Percentiles rank a stretch among this genome's conserved stretches.
Evolutionary conservation across 2,113 vertebrate genomes (phyloP).

Genomic region (Corythoichthys intestinalis): DNA sequence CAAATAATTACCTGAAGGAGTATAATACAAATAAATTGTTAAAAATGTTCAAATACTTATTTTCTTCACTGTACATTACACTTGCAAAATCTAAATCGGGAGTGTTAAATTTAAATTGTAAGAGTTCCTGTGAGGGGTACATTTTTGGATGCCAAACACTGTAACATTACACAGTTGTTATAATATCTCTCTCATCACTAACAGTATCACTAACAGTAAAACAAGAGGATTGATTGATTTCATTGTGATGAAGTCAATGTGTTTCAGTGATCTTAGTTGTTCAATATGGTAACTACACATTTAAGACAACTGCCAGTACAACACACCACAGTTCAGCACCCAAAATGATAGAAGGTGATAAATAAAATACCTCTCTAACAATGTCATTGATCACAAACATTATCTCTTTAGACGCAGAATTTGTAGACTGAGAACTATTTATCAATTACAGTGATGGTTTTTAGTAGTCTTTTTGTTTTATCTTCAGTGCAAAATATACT

Average conservation of each 20-base stretch:
- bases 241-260: background rate
- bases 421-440: constrained; percentile 7
- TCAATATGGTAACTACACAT: background rate
- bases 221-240: background rate
- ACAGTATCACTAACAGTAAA: background rate
- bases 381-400: background rate
- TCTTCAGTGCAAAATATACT: background rate
- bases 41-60: too few relatives aligned
- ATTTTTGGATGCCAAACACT: background rate
- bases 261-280: background rate
- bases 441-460: background rate
- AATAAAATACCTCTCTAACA: background rate
- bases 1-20: too few relatives aligned
- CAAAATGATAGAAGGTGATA: background rate
- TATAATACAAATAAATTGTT: too few relatives aligned
- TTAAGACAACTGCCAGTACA: background rate
- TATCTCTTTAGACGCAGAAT: constrained; percentile 45
- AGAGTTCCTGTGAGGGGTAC: background rate
- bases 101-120: background rate
- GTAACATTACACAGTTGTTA: background rate
- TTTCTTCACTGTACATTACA: background rate
- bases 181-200: background rate
- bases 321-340: background rate
- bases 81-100: background rate
- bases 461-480: background rate